These are phyloP conservation scores for Hylaeus anthracinus DNA, from an alignment of 1,140 invertebrate species.

Conservation along the genomic window DNA sequence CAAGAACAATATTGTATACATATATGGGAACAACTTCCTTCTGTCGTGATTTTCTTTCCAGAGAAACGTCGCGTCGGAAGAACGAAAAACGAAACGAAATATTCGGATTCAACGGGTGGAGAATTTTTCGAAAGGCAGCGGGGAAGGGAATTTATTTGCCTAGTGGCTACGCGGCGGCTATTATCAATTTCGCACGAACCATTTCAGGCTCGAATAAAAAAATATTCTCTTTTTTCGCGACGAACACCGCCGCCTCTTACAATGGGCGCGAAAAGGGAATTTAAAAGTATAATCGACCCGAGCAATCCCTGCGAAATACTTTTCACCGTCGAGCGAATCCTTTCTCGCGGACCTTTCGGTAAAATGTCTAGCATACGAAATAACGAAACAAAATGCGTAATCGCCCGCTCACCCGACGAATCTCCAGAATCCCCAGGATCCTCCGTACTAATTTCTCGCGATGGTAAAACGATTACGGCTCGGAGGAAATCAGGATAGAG, in stretches of 20 bases:
- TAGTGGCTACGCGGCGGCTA: slow-evolving; percentile 47
- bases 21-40: not conserved
- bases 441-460: no score
- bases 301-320: slow-evolving; percentile 27
- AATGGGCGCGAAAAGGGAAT: slow-evolving; percentile 68
- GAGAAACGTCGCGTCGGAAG: no score
- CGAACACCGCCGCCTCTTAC: slow-evolving; percentile 53
- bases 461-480: no score
- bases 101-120: no score
- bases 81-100: not conserved
- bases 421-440: no score
- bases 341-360: not conserved
- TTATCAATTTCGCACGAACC: slow-evolving; percentile 75
- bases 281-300: slow-evolving; percentile 74
- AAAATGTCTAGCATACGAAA: not conserved
- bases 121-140: no score
- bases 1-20: not conserved
- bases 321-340: not conserved
- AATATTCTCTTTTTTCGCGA: slow-evolving; percentile 56
- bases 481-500: not conserved
- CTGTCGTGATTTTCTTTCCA: not conserved
- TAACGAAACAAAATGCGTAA: no score
- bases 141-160: slow-evolving; percentile 41
- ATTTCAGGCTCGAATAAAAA: slow-evolving; percentile 68
- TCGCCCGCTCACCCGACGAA: no score